Percentiles rank a stretch among this genome's conserved stretches.
Evolutionary conservation across 1,140 invertebrate species (phyloP).

Genomic region (Bombus impatiens): DNA sequence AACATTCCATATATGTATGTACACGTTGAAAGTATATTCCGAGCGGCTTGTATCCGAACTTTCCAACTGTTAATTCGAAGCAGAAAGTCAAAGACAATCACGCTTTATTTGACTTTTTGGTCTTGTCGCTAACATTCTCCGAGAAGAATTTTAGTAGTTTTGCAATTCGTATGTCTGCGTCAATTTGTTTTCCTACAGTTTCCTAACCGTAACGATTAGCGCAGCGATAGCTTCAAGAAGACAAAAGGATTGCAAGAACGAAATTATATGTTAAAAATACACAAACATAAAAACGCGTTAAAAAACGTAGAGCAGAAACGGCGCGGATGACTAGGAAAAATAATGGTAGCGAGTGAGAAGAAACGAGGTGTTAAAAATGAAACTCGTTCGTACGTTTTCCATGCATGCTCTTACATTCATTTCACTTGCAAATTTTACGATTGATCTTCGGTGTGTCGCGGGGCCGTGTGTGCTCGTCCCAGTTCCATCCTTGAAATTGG

Average conservation of each 20-base stretch:
- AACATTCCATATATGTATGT: constrained; percentile 3
- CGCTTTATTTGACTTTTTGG: background rate
- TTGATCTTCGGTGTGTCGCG: constrained; percentile 23
- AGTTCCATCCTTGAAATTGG: constrained; percentile 1
- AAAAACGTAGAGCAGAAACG: background rate
- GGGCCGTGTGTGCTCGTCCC: no score
- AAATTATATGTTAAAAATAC: background rate
- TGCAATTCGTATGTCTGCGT: background rate
- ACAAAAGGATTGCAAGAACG: background rate
- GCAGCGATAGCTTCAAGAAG: no score
- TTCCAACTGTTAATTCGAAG: constrained; percentile 11
- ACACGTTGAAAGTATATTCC: constrained; percentile 1
- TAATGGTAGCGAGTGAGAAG: no score
- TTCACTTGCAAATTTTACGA: constrained; percentile 51
- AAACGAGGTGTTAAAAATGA: constrained; percentile 26
- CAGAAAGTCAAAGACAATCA: constrained; percentile 26
- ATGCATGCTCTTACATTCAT: constrained; percentile 46
- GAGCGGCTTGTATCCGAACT: background rate
- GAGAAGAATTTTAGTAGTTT: background rate
- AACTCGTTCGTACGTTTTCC: constrained; percentile 29
- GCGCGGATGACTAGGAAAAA: background rate
- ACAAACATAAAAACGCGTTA: background rate
- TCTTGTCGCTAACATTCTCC: background rate
- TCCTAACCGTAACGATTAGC: background rate
- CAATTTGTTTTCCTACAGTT: background rate